Evolutionary conservation across 2,797 vertebrate species (phyloP).

Genomic region (Pipistrellus nathusii): DNA sequence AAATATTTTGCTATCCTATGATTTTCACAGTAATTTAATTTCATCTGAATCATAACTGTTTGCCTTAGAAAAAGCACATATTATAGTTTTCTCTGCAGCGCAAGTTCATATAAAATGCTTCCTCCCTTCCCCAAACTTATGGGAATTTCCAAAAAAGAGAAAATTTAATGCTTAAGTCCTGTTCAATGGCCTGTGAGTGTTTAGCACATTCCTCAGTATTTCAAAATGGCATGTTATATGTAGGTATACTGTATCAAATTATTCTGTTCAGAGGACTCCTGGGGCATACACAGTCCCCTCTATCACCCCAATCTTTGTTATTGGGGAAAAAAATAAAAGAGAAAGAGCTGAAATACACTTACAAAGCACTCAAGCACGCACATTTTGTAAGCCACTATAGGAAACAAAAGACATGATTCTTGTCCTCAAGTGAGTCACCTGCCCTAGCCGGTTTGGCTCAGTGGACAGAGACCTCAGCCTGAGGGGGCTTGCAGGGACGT

Average conservation of each 20-base stretch:
- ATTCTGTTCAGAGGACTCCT: neutral
- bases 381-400: conserved; percentile 10
- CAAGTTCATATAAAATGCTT: neutral
- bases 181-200: conserved; percentile 20
- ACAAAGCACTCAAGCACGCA: neutral
- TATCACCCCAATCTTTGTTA: neutral
- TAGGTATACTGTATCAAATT: neutral
- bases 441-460: no score
- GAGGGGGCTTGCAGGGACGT: no score
- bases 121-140: neutral
- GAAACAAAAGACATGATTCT: conserved; percentile 44
- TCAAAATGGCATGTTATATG: conserved; percentile 11
- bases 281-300: neutral
- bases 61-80: conserved; percentile 28
- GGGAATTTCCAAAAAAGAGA: conserved; percentile 43
- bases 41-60: conserved; percentile 35
- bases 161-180: conserved; percentile 15
- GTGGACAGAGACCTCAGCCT: no score
- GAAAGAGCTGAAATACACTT: neutral
- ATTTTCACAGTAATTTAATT: conserved; percentile 50
- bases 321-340: neutral
- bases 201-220: neutral
- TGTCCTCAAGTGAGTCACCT: neutral
- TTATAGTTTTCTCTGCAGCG: conserved; percentile 8
- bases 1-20: neutral